phyloP scores from a whole-genome alignment of 1,140 invertebrate genomes.

The Chrysomallon squamiferum region DNA sequence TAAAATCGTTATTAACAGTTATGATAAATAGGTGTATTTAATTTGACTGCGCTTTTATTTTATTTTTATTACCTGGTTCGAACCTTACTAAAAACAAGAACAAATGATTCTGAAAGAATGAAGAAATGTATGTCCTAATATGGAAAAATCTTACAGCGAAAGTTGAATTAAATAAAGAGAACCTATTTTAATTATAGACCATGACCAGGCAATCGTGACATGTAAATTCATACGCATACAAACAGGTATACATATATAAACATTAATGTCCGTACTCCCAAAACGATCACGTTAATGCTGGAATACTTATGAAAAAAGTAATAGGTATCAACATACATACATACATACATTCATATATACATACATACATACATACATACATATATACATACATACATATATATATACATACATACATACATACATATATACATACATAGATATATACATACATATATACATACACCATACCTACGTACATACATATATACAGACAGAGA shows the following conservation, averaged over 20 bases:
- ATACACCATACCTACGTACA: no score
- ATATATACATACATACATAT: conserved; percentile 1
- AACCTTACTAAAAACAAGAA: neutral
- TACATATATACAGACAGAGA: neutral
- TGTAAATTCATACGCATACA: neutral
- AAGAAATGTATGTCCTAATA: neutral
- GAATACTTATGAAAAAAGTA: neutral
- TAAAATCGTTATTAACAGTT: neutral
- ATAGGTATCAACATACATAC: neutral
- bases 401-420: conserved; percentile 1
- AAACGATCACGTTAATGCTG: neutral
- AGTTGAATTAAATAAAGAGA: neutral
- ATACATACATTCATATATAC: neutral
- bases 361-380: conserved; percentile 1
- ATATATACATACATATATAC: conserved; percentile 1
- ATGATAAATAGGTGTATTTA: neutral
- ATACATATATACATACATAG: neutral
- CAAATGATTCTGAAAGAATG: neutral
- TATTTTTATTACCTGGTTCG: neutral
- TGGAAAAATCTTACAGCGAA: neutral
- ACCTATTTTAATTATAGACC: neutral
- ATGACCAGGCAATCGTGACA: neutral
- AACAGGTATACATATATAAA: no score
- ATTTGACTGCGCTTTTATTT: neutral
- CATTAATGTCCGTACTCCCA: neutral